phyloP scores from a whole-genome alignment of 2,113 vertebrate genomes.

The Numenius arquata region DNA sequence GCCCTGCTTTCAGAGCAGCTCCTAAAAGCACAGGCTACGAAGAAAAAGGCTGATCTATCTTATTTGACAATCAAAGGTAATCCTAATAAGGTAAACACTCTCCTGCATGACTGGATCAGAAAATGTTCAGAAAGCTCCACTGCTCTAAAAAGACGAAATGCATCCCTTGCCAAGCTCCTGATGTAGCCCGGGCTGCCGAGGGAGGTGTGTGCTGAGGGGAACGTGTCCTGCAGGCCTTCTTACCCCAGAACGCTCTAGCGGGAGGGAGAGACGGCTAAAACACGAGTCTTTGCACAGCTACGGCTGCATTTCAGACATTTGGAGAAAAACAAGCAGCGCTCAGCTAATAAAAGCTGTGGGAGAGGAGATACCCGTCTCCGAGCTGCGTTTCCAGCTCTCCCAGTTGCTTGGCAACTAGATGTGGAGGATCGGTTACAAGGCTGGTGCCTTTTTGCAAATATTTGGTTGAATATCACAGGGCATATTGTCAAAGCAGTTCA shows the following conservation, averaged over 20 bases:
- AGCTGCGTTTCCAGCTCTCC: neutral
- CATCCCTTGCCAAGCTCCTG: neutral
- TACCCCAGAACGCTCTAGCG: accelerated
- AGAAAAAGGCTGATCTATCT: neutral
- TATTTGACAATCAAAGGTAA: no score
- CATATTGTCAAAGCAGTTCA: neutral
- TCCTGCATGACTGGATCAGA: neutral
- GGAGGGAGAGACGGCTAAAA: neutral
- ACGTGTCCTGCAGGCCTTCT: neutral
- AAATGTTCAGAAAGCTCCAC: neutral
- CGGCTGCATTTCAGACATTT: accelerated
- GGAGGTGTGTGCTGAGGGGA: no score
- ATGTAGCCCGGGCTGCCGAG: accelerated
- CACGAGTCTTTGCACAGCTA: no score
- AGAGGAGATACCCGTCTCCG: neutral
- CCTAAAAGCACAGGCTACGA: neutral
- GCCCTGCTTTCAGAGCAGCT: neutral
- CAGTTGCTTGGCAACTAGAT: neutral
- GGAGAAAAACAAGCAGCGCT: neutral
- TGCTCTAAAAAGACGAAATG: neutral
- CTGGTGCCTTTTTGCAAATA: neutral
- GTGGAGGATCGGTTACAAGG: neutral
- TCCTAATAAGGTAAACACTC: accelerated
- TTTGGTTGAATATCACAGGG: neutral
- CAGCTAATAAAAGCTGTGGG: neutral